Base-by-base conservation (phyloP, 2,888 invertebrate genomes). In the Cantharis lateralis region DNA sequence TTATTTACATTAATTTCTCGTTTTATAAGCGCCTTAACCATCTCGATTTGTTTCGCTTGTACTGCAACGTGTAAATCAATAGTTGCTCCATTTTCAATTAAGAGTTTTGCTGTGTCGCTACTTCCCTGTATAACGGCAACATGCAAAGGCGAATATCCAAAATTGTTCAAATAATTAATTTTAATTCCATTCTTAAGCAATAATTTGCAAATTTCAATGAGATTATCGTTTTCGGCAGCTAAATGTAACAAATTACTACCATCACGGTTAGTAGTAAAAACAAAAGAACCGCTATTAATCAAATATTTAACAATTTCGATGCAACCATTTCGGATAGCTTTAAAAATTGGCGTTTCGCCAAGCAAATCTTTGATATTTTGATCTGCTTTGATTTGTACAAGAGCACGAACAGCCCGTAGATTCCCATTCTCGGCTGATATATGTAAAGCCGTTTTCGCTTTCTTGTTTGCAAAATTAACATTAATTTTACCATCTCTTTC, bases 61-160 rank as follows among this genome's bases (percentile, higher is more conserved):
- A 75, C 70, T 18, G 75, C 78, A 72, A 63, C 63, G 69, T 75
- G 75, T 66, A 78, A 70, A 72, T 78, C 75, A n/a, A 78, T 75
- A 70, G 16, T 63, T 26, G 70, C 66, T 26, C 73, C 75, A 61
- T 72, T 70, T 28, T 48, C 48, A 70, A 78, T 78, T 78, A 78
- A 78, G 68, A 75, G 68, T 75, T 75, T 75, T 26, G 75, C 70
- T 13, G 70, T 18, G 16, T 75, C 64, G 62, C 63, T 28, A 18
- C 69, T 68, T 61, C 78, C 75, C 66, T 70, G 66, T 48, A 69
- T 15, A 20, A 72, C 62, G 10, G 78, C 75, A 10, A 62, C 20
- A 10, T 61, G 61, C 24, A 78, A 72, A 16, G 75, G 69, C 13
- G 61, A 64, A 16, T 15, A 26, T 24, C 68, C 70, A 11, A 15